These are phyloP conservation scores for Acanthurus tractus DNA, from an alignment of 2,797 vertebrate genomes.

Conservation along the genomic window DNA sequence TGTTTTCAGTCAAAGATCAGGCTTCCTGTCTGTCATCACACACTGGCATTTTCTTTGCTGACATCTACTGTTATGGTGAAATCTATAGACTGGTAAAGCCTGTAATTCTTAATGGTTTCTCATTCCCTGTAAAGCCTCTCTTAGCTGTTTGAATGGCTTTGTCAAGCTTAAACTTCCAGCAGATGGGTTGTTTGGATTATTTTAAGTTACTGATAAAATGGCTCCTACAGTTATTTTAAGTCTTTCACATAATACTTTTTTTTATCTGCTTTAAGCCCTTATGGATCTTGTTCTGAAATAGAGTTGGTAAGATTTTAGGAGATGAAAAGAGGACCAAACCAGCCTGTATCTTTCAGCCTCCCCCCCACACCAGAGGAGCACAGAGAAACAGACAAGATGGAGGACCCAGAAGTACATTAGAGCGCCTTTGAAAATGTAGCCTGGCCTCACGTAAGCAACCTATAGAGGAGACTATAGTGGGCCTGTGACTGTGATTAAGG, in stretches of 20 bases:
- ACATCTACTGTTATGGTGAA: constrained; percentile 37
- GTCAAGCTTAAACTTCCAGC: constrained; percentile 61
- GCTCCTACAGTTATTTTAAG: constrained; percentile 57
- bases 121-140: constrained; percentile 40
- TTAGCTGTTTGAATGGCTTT: constrained; percentile 61
- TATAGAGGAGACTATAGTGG: constrained; percentile 67
- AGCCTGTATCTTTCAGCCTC: constrained; percentile 86
- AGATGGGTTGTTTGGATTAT: constrained; percentile 52
- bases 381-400: constrained; percentile 78
- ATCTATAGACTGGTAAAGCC: constrained; percentile 44
- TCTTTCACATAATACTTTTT: constrained; percentile 34
- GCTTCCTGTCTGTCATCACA: constrained; percentile 50
- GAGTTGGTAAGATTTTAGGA: constrained; percentile 79
- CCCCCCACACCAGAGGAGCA: constrained; percentile 76
- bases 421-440: constrained; percentile 74
- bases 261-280: constrained; percentile 68
- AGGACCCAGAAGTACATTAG: constrained; percentile 82
- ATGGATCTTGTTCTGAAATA: constrained; percentile 68
- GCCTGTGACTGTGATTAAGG: constrained; percentile 73
- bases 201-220: constrained; percentile 48
- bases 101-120: constrained; percentile 45
- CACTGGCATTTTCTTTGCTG: constrained; percentile 11
- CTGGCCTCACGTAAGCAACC: constrained; percentile 75
- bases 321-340: constrained; percentile 78
- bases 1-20: constrained; percentile 50